Evolutionary conservation across 2,888 invertebrate genomes (phyloP).

Genomic region (Crocallis elinguaria): DNA sequence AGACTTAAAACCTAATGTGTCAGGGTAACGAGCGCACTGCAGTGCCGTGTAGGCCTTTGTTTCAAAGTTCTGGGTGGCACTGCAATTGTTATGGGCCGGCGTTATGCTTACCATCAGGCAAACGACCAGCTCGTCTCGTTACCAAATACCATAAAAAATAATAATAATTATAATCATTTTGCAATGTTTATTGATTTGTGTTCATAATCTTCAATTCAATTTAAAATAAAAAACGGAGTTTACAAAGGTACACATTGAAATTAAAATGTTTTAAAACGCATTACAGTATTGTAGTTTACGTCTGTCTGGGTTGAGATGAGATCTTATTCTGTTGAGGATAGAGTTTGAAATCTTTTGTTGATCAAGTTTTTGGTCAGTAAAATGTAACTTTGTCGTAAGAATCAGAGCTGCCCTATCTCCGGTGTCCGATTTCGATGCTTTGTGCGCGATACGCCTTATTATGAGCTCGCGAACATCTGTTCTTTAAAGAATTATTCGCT

Average conservation of each 20-base stretch:
- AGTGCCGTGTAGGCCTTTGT: too few relatives aligned
- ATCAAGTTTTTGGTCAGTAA: conserved; percentile 48
- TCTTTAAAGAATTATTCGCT: conserved; percentile 72
- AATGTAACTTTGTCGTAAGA: conserved; percentile 62
- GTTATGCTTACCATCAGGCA: too few relatives aligned
- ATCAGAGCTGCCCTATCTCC: conserved; percentile 78
- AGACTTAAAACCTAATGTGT: too few relatives aligned
- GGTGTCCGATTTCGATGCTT: conserved; percentile 83
- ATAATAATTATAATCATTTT: conserved; percentile 32
- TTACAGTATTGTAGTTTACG: conserved; percentile 37
- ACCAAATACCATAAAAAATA: too few relatives aligned
- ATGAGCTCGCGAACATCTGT: conserved; percentile 81
- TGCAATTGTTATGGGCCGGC: too few relatives aligned
- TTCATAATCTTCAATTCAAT: conserved; percentile 42
- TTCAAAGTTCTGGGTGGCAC: too few relatives aligned
- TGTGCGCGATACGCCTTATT: conserved; percentile 83
- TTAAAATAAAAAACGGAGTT: conserved; percentile 61
- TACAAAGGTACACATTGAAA: conserved; percentile 74
- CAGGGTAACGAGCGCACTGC: too few relatives aligned
- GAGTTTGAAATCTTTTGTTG: conserved; percentile 49
- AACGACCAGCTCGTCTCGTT: too few relatives aligned
- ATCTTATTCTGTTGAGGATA: conserved; percentile 41
- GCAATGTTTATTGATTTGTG: conserved; percentile 32
- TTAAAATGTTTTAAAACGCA: conserved; percentile 73
- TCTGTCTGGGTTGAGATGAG: conserved; percentile 12